A percentile compares a stretch with the other conserved stretches of the same genome.
Evolutionary conservation across 2,797 vertebrate species (phyloP).

Genomic region (Peromyscus aztecus): DNA sequence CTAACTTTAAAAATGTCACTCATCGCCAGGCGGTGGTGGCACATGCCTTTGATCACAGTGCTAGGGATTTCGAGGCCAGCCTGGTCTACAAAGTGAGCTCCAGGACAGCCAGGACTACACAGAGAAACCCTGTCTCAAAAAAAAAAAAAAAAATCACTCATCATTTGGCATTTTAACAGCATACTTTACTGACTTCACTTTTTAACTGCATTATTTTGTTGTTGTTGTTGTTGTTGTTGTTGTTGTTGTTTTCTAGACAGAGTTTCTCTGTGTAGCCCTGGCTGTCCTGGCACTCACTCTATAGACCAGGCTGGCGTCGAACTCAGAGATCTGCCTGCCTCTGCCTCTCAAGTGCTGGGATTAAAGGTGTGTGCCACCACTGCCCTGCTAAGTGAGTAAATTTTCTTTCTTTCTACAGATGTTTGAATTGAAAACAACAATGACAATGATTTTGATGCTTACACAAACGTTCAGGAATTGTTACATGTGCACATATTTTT

Average conservation of each 20-base stretch:
- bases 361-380: not conserved
- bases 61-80: not conserved
- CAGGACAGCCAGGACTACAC: not conserved
- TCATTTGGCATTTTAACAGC: not conserved
- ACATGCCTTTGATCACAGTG: not conserved
- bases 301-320: not conserved
- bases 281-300: not conserved
- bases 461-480: not conserved
- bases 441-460: not conserved
- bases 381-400: not conserved
- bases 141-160: not conserved
- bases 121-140: not conserved
- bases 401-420: constrained; percentile 36
- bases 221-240: no score
- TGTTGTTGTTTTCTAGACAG: no score
- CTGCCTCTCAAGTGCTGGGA: not conserved
- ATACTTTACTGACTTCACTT: not conserved
- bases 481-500: not conserved
- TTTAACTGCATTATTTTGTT: no score
- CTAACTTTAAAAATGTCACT: not conserved
- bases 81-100: not conserved
- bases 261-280: no score
- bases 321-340: not conserved
- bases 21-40: not conserved
- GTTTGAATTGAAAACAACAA: not conserved